Evolutionary conservation across 2,113 vertebrate species (phyloP).

Genomic region (Scatophagus argus): DNA sequence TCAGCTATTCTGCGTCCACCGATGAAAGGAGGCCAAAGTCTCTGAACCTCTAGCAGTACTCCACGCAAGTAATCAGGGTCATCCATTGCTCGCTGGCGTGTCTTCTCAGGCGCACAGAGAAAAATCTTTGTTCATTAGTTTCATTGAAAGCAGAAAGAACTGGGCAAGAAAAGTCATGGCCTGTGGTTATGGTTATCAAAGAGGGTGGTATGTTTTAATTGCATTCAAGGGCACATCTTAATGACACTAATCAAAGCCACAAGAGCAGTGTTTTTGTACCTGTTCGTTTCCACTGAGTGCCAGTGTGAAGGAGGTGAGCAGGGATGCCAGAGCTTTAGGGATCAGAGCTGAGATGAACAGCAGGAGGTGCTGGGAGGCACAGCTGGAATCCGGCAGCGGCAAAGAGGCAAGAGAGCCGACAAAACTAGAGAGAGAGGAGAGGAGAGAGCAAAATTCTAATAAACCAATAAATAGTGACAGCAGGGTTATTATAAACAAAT

Average conservation of each 20-base stretch:
- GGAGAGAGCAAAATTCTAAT: background rate
- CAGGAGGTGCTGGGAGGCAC: slow-evolving; percentile 77
- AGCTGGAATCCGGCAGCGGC: slow-evolving; percentile 68
- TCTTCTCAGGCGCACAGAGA: slow-evolving; percentile 32
- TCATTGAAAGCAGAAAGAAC: background rate
- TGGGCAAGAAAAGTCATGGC: no score
- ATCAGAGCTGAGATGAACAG: slow-evolving; percentile 82
- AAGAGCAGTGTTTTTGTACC: slow-evolving; percentile 29
- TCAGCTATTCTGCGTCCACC: slow-evolving; percentile 74
- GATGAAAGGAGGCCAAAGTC: slow-evolving; percentile 78
- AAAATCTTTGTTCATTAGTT: background rate
- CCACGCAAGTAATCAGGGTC: slow-evolving; percentile 62
- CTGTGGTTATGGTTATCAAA: no score
- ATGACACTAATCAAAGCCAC: no score
- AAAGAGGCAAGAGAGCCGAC: slow-evolving; percentile 67
- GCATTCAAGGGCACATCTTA: no score
- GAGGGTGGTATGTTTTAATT: no score
- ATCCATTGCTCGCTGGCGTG: slow-evolving; percentile 36
- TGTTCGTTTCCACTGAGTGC: slow-evolving; percentile 67
- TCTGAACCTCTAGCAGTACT: slow-evolving; percentile 76
- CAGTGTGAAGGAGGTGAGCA: slow-evolving; percentile 81
- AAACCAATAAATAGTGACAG: background rate
- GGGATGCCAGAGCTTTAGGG: slow-evolving; percentile 79
- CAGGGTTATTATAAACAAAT: background rate
- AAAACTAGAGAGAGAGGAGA: slow-evolving; percentile 58